Percentiles rank a stretch among this genome's conserved stretches.
phyloP scores from a whole-genome alignment of 23 tunicate species.

The Trididemnum miniatum region DNA sequence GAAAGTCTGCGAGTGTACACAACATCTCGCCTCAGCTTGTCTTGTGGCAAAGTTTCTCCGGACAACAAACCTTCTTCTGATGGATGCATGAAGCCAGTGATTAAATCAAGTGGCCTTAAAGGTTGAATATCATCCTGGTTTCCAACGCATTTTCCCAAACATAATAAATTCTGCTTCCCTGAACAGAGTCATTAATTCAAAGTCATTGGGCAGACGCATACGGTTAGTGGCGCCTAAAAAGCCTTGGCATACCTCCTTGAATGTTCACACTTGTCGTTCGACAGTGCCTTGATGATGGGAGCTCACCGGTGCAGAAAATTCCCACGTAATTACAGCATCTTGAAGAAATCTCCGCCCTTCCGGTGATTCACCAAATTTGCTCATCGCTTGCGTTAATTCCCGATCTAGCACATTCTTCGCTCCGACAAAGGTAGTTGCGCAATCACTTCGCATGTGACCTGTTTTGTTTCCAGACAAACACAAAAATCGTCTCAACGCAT shows the following conservation, averaged over 20 bases:
- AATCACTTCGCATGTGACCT: not conserved
- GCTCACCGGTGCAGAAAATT: not conserved
- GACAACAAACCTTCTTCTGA: not conserved
- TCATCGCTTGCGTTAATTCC: not conserved
- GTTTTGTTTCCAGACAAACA: not conserved
- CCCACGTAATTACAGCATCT: not conserved
- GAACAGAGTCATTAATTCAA: not conserved
- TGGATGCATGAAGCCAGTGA: not conserved
- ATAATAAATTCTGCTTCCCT: constrained; percentile 3
- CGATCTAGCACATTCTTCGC: not conserved
- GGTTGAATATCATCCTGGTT: not conserved
- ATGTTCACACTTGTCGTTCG: not conserved
- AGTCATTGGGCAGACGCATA: not conserved
- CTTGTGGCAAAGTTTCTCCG: not conserved
- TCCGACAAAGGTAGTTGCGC: not conserved
- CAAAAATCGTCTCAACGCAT: not conserved
- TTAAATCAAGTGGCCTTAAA: not conserved
- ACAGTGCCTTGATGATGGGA: constrained; percentile 6
- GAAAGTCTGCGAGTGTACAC: not conserved
- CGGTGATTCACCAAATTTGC: not conserved
- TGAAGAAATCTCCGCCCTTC: not conserved
- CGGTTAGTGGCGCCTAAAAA: not conserved
- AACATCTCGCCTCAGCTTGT: not conserved
- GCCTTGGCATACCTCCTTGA: constrained; percentile 5
- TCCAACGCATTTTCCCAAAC: not conserved